Evolutionary conservation across 2,888 invertebrate genomes (phyloP), one percentile per base, ranked within the genome.

Genomic region (Xylophagus ater): DNA sequence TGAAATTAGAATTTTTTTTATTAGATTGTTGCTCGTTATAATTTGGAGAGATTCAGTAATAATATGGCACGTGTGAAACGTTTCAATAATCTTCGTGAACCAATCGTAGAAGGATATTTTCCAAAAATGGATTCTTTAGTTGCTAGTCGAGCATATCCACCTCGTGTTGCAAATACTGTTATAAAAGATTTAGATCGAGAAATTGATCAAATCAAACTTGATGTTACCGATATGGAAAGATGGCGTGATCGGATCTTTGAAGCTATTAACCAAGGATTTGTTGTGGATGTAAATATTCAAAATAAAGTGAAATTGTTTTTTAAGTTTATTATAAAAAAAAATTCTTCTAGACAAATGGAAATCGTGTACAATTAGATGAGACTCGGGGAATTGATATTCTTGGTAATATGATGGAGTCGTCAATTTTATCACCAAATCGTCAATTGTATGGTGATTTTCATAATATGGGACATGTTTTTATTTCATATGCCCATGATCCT

Each of bases 41-140:
- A n/a, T n/a, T n/a, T n/a, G n/a, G n/a, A n/a, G n/a, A n/a, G n/a
- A n/a, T n/a, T n/a, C n/a, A n/a, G n/a, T n/a, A n/a, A n/a, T n/a
- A n/a, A n/a, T n/a, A n/a, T n/a, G n/a, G n/a, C n/a, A n/a, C n/a
- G n/a, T n/a, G n/a, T n/a, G n/a, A n/a, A n/a, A n/a, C n/a, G n/a
- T n/a, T n/a, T n/a, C n/a, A n/a, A n/a, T n/a, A 73, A 84, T 57
- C 73, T 81, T 61, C 69, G 75, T 2, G 72, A 73, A 3, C 76
- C 82, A n/a, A 81, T 88, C 47, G 58, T 61, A 1, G 85, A 87
- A 58, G 87, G 77, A 0, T 88, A 88, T 61, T 88, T 86, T 68
- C 81, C 86, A 4, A 88, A 87, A 63, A 66, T 88, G 56, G 82
- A 86, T 62, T 82, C 81, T 2, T 66, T 78, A 47, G 79, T 85